Conservation (phyloP, 2,888 invertebrate species). For the Apamea epomidion region DNA sequence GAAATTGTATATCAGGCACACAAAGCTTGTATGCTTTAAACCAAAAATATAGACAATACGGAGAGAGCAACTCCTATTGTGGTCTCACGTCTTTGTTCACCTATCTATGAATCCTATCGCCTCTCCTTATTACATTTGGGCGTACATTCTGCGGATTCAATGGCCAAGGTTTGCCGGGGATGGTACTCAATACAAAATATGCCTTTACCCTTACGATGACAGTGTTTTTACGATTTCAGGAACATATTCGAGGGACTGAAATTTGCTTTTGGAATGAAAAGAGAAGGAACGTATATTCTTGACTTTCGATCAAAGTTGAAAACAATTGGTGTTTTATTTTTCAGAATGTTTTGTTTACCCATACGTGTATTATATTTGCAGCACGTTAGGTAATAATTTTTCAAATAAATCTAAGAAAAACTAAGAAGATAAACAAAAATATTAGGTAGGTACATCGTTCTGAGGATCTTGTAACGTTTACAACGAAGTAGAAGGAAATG, state of each 20-base stretch:
- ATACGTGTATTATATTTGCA: background rate
- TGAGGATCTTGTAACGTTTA: constrained; percentile 54
- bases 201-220: constrained; percentile 57
- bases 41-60: constrained; percentile 78
- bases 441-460: background rate
- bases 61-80: constrained; percentile 74
- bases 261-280: constrained; percentile 39
- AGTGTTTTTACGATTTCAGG: constrained; percentile 59
- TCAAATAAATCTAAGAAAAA: constrained; percentile 9
- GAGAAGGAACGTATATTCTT: background rate
- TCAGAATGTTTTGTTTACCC: background rate
- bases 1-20: constrained; percentile 62
- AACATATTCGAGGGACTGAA: constrained; percentile 48
- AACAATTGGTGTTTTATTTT: background rate
- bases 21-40: constrained; percentile 65
- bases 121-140: constrained; percentile 75
- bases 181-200: constrained; percentile 67
- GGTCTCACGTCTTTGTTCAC: constrained; percentile 78
- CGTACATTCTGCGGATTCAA: constrained; percentile 70
- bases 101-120: constrained; percentile 81
- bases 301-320: background rate
- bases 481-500: constrained; percentile 78
- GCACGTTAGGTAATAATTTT: background rate
- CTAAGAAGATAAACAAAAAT: constrained; percentile 12
- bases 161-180: constrained; percentile 62